phyloP scores from a whole-genome alignment of 2,888 invertebrate genomes.

The Drosophila subquinaria region DNA sequence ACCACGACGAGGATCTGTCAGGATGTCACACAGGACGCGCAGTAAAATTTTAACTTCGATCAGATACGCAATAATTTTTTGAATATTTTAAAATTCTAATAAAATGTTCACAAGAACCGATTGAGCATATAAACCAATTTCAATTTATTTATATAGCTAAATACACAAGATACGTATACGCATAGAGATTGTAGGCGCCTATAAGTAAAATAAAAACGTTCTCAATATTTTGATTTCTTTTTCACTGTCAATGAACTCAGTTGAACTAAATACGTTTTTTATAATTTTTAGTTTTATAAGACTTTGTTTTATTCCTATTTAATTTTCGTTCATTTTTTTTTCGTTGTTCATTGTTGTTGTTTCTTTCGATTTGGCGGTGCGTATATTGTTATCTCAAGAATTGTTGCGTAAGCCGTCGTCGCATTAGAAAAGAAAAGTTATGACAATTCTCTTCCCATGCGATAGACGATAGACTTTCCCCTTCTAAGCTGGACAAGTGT shows the following conservation, averaged over 20 bases:
- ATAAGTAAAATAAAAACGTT: slow-evolving; percentile 31
- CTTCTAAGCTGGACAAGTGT: slow-evolving; percentile 2
- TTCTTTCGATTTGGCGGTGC: slow-evolving; percentile 35
- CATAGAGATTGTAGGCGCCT: slow-evolving; percentile 39
- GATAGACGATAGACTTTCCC: not conserved
- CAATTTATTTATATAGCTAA: not conserved
- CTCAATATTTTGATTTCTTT: slow-evolving; percentile 74
- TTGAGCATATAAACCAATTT: not conserved
- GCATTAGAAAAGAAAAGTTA: slow-evolving; percentile 76
- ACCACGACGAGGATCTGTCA: too few species aligned
- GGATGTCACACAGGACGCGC: too few species aligned
- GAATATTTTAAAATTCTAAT: not conserved
- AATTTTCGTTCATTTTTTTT: slow-evolving; percentile 43
- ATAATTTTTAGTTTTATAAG: slow-evolving; percentile 54
- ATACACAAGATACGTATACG: slow-evolving; percentile 27
- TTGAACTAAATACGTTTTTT: slow-evolving; percentile 74
- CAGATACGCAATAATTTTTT: too few species aligned
- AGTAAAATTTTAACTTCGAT: too few species aligned
- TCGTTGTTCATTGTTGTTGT: slow-evolving; percentile 7
- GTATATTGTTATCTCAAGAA: slow-evolving; percentile 67
- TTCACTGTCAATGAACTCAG: slow-evolving; percentile 83
- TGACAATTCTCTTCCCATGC: slow-evolving; percentile 28
- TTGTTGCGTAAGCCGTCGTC: slow-evolving; percentile 66
- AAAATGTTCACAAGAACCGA: not conserved
- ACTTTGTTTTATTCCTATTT: slow-evolving; percentile 54